Conservation (phyloP, 2,113 vertebrate species). For the Pachyramphus minor region DNA sequence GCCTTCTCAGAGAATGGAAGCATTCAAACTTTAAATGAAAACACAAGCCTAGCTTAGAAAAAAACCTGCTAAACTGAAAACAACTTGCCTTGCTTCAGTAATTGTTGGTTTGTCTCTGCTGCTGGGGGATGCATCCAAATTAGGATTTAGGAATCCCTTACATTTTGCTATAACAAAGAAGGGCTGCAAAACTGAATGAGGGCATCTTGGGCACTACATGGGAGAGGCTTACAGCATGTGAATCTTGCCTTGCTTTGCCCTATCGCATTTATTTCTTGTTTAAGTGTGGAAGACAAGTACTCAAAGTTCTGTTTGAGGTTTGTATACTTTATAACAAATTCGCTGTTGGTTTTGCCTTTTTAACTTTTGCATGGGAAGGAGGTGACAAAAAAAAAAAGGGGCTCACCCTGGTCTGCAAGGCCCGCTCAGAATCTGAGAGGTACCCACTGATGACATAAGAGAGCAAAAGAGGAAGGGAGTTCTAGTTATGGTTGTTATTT, state of each 20-base stretch:
- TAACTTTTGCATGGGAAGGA: background rate
- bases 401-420: background rate
- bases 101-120: slow-evolving; percentile 36
- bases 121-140: slow-evolving; percentile 19
- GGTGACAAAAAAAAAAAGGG: background rate
- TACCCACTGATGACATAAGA: background rate
- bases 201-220: background rate
- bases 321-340: background rate
- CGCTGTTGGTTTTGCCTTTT: background rate
- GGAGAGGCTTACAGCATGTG: background rate
- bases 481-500: background rate
- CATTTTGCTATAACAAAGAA: background rate
- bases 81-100: slow-evolving; percentile 46
- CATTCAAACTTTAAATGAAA: slow-evolving; percentile 69
- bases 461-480: background rate
- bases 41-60: slow-evolving; percentile 58
- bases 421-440: background rate
- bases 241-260: background rate
- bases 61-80: slow-evolving; percentile 50
- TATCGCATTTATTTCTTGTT: background rate
- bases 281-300: background rate
- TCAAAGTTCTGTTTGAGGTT: background rate
- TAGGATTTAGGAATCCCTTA: background rate
- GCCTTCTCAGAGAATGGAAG: slow-evolving; percentile 48
- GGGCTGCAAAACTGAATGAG: background rate